Evolutionary conservation across 2,797 vertebrate genomes (phyloP).

Genomic region (Peromyscus nudipes): DNA sequence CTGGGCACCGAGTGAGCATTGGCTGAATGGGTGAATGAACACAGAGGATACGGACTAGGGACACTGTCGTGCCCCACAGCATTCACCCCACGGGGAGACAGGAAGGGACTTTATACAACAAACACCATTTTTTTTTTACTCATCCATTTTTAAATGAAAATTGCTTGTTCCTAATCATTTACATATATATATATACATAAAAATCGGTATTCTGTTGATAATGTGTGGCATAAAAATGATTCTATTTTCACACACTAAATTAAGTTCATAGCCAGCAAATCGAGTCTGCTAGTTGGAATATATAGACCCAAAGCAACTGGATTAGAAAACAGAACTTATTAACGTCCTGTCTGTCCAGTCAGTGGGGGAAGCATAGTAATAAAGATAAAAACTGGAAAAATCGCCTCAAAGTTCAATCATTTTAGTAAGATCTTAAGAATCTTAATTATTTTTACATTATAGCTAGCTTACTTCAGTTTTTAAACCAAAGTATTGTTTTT

Average conservation of each 20-base stretch:
- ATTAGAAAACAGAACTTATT: constrained; percentile 70
- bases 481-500: constrained; percentile 69
- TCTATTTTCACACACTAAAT: constrained; percentile 55
- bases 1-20: constrained; percentile 62
- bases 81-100: constrained; percentile 39
- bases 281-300: constrained; percentile 60
- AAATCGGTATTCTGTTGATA: background rate
- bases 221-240: constrained; percentile 52
- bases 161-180: constrained; percentile 54
- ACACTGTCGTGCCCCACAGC: constrained; percentile 64
- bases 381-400: constrained; percentile 64
- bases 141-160: constrained; percentile 48
- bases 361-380: constrained; percentile 42
- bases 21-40: constrained; percentile 68
- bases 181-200: background rate
- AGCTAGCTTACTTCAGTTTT: constrained; percentile 65
- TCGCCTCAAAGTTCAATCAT: constrained; percentile 52
- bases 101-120: constrained; percentile 41
- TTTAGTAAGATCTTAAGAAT: constrained; percentile 68
- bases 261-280: constrained; percentile 46
- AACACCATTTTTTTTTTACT: constrained; percentile 52
- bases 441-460: constrained; percentile 66
- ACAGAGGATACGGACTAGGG: constrained; percentile 69
- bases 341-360: constrained; percentile 60
- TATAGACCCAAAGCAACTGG: constrained; percentile 62